These are phyloP conservation scores for Sebastes vulpes DNA, from an alignment of 2,797 vertebrate species.

Conservation along the genomic window DNA sequence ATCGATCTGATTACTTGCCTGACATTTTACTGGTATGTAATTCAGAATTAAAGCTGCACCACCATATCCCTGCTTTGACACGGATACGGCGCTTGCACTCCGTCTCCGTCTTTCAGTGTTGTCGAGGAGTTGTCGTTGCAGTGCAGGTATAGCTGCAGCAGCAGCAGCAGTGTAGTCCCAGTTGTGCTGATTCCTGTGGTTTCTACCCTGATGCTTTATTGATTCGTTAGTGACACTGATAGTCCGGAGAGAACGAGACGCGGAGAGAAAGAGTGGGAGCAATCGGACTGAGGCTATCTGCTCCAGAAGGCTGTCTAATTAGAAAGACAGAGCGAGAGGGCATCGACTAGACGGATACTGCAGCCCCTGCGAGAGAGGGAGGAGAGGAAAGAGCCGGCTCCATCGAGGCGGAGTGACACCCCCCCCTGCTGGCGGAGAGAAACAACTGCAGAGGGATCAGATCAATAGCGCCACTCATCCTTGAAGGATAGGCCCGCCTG, in stretches of 20 bases:
- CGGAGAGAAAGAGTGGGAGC: slow-evolving; percentile 1
- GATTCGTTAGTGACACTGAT: slow-evolving; percentile 71
- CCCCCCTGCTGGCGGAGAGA: slow-evolving; percentile 76
- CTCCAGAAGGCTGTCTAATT: slow-evolving; percentile 60
- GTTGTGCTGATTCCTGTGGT: slow-evolving; percentile 69
- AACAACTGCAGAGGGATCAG: slow-evolving; percentile 51
- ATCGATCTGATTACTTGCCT: background rate
- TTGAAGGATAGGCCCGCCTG: slow-evolving; percentile 60
- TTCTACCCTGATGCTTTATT: slow-evolving; percentile 63
- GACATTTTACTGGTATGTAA: slow-evolving; percentile 14
- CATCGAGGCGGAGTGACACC: slow-evolving; percentile 49
- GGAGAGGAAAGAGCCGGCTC: background rate
- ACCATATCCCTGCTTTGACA: background rate
- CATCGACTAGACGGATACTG: slow-evolving; percentile 37
- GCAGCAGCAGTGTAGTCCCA: slow-evolving; percentile 26
- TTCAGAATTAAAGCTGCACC: background rate
- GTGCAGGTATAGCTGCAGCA: slow-evolving; percentile 34
- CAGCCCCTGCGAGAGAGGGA: slow-evolving; percentile 37
- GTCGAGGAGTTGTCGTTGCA: slow-evolving; percentile 2
- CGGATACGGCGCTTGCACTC: background rate
- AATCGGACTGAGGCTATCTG: slow-evolving; percentile 43
- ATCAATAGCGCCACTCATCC: slow-evolving; percentile 63
- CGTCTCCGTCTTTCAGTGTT: background rate
- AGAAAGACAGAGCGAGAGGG: slow-evolving; percentile 53
- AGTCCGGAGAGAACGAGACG: slow-evolving; percentile 39